Percentiles rank a stretch among this genome's conserved stretches.
These are phyloP conservation scores for Pherbina coryleti DNA, from an alignment of 2,888 invertebrate species.

Conservation along the genomic window DNA sequence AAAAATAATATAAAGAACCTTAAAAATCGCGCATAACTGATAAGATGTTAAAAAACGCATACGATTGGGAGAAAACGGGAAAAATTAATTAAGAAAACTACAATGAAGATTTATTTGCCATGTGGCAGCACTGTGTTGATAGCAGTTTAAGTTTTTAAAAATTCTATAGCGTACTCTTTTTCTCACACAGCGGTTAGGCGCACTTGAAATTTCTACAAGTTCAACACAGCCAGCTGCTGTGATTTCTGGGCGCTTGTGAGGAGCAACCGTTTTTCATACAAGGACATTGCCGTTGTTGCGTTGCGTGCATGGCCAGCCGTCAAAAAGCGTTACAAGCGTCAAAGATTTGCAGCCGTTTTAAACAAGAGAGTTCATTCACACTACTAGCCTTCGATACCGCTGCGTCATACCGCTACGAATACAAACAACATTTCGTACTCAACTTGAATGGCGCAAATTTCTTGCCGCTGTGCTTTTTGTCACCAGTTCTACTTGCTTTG, in stretches of 20 bases:
- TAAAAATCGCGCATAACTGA: too few relatives aligned
- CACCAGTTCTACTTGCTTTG: constrained; percentile 33
- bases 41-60: too few relatives aligned
- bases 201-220: background rate
- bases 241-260: constrained; percentile 60
- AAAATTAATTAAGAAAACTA: background rate
- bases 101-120: background rate
- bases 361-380: background rate
- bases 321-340: background rate
- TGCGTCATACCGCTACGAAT: background rate
- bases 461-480: background rate
- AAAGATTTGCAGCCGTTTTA: background rate
- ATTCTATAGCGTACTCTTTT: constrained; percentile 18
- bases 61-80: background rate
- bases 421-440: background rate
- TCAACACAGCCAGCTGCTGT: constrained; percentile 26
- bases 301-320: background rate
- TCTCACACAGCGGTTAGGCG: background rate
- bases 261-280: constrained; percentile 69
- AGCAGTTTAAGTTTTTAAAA: background rate
- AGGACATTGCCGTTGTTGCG: constrained; percentile 69
- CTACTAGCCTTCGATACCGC: background rate
- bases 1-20: too few relatives aligned
- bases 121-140: background rate
- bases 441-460: background rate